Evolutionary conservation across 92 coral and sea anemone species (phyloP).

Genomic region (Porites rus): DNA sequence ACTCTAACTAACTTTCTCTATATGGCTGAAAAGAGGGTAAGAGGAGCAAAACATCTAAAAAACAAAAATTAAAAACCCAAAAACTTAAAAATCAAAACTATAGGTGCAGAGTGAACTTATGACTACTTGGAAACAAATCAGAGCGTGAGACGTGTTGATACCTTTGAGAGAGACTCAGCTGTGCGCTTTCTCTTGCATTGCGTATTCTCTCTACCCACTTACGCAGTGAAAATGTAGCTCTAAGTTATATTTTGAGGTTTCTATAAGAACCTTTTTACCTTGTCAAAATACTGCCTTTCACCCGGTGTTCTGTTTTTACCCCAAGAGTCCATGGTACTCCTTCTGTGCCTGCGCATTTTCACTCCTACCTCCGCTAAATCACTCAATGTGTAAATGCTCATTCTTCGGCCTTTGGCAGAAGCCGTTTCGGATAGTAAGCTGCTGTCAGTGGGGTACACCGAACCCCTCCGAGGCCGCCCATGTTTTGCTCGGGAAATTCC

Average conservation of each 20-base stretch:
- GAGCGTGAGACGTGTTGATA: too few relatives aligned
- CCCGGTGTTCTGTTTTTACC: conserved; percentile 76
- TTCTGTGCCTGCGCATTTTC: conserved; percentile 68
- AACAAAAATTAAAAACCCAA: too few relatives aligned
- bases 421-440: conserved; percentile 37
- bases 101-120: too few relatives aligned
- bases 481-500: conserved; percentile 84
- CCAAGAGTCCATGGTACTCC: conserved; percentile 86
- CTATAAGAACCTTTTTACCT: conserved; percentile 52
- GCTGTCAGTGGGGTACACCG: conserved; percentile 44
- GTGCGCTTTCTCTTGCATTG: too few relatives aligned
- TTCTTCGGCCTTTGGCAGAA: conserved; percentile 62
- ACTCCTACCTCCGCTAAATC: conserved; percentile 80
- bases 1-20: too few relatives aligned
- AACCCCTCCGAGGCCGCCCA: conserved; percentile 67
- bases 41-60: too few relatives aligned
- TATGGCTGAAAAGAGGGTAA: too few relatives aligned
- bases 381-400: conserved; percentile 77
- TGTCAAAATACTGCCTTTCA: conserved; percentile 79
- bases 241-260: not conserved
- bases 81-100: too few relatives aligned
- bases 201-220: too few relatives aligned
- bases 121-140: too few relatives aligned
- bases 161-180: too few relatives aligned
- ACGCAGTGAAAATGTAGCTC: too few relatives aligned